phyloP scores from a whole-genome alignment of 2,113 vertebrate species.

The Sterrhoptilus dennistouni region DNA sequence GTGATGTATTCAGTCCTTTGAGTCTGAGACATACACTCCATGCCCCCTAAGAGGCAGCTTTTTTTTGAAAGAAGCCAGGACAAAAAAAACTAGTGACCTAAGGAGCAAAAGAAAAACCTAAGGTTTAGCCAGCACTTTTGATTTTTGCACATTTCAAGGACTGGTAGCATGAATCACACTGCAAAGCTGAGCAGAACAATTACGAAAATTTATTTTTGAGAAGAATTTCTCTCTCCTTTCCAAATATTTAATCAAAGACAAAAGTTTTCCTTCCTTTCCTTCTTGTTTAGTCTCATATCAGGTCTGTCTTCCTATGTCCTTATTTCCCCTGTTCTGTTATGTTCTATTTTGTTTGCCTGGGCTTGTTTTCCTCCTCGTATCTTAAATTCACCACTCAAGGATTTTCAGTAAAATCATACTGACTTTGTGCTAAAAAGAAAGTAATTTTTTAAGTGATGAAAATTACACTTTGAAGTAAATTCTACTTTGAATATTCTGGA shows the following conservation, averaged over 20 bases:
- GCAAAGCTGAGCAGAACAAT: neutral
- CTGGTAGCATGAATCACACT: neutral
- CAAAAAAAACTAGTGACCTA: neutral
- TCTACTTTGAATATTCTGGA: neutral
- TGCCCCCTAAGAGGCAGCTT: fast-evolving
- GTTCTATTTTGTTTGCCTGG: neutral
- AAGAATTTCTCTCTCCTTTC: neutral
- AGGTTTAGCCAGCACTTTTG: neutral
- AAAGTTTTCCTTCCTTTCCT: neutral
- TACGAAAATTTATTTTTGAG: neutral
- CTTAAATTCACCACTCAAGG: neutral
- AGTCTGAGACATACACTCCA: neutral
- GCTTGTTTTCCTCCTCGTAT: neutral
- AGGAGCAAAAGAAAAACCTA: neutral
- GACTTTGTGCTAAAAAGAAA: neutral
- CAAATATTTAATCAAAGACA: neutral
- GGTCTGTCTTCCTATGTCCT: neutral
- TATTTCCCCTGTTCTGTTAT: neutral
- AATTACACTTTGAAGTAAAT: neutral
- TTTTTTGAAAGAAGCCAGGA: neutral
- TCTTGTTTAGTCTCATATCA: neutral
- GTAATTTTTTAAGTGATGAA: neutral
- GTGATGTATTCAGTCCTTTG: neutral
- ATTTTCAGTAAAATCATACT: neutral
- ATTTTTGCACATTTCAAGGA: neutral